A percentile compares a stretch with the other conserved stretches of the same genome.
Conservation (phyloP, 35 echinoderm and acorn worm species). For the Diadema setosum region DNA sequence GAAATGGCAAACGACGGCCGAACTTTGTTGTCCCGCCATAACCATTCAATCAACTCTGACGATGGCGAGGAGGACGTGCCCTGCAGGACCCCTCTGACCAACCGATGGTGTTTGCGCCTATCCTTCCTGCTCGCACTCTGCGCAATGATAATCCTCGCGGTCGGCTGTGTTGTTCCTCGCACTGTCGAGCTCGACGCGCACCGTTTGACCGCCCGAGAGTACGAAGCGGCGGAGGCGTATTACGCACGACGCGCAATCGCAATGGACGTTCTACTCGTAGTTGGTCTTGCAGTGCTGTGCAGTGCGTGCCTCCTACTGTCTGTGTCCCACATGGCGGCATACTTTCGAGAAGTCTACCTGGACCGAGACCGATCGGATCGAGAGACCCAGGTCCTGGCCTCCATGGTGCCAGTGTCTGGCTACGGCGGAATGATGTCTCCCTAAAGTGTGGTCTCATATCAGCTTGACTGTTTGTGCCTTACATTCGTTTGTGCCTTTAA, state of each 20-base stretch:
- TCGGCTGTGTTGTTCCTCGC: not conserved
- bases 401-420: not conserved
- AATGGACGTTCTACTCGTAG: conserved; percentile 3
- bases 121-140: not conserved
- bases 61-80: not conserved
- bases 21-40: too few species aligned
- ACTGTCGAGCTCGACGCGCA: not conserved
- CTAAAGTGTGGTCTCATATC: not conserved
- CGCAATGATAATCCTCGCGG: not conserved
- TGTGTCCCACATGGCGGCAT: not conserved
- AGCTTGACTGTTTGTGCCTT: not conserved
- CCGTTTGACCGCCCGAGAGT: not conserved
- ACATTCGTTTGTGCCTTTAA: not conserved
- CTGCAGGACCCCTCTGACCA: not conserved
- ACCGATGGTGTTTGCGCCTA: not conserved
- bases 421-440: not conserved
- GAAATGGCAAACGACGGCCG: too few species aligned
- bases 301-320: not conserved
- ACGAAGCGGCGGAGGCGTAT: not conserved
- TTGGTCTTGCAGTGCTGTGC: not conserved
- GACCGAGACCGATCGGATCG: not conserved
- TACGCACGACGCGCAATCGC: not conserved
- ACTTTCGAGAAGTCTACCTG: not conserved
- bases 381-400: not conserved
- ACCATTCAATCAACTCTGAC: too few species aligned